Conservation (phyloP, 2,797 vertebrate species). For the Microhierax caerulescens region DNA sequence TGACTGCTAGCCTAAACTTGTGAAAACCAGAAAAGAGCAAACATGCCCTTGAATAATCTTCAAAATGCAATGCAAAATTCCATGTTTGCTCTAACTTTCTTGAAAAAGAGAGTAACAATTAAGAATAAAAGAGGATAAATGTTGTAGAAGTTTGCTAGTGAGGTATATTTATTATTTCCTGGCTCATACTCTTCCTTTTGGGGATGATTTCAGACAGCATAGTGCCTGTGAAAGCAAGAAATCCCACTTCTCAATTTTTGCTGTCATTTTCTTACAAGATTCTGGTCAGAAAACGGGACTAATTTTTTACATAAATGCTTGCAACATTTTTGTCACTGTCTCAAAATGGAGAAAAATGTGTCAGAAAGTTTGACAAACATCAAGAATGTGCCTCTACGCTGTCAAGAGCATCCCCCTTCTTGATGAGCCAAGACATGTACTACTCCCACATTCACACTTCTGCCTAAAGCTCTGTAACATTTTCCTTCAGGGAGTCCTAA, state of each 20-base stretch:
- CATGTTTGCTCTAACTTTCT: neutral
- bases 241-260: neutral
- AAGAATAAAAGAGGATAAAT: neutral
- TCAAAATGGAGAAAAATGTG: slow-evolving; percentile 56
- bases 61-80: neutral
- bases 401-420: slow-evolving; percentile 57
- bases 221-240: neutral
- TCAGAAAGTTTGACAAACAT: slow-evolving; percentile 57
- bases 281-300: slow-evolving; percentile 41
- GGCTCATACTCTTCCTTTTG: neutral
- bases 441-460: slow-evolving; percentile 38
- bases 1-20: neutral
- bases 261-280: slow-evolving; percentile 16
- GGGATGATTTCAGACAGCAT: neutral
- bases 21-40: neutral
- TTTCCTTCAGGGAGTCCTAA: neutral
- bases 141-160: neutral
- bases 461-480: slow-evolving; percentile 18
- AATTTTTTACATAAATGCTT: slow-evolving; percentile 35
- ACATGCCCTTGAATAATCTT: neutral
- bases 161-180: neutral
- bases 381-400: slow-evolving; percentile 23
- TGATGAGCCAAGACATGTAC: slow-evolving; percentile 52
- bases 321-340: slow-evolving; percentile 34
- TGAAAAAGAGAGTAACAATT: neutral